Evolutionary conservation across 1,140 invertebrate genomes (phyloP).

Genomic region (Drosophila sechellia): DNA sequence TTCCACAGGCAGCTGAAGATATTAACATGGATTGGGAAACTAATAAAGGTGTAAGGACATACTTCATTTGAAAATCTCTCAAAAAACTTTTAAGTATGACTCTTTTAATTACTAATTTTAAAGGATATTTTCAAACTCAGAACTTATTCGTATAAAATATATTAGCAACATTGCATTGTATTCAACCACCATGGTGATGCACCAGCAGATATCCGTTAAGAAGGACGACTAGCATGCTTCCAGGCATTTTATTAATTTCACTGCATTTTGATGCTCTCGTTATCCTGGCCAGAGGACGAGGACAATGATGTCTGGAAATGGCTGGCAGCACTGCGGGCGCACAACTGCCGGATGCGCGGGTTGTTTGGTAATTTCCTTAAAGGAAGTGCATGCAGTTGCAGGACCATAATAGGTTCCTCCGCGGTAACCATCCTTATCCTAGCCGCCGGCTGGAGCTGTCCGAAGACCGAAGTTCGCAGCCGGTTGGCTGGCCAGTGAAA

Average conservation of each 20-base stretch:
- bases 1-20: neutral
- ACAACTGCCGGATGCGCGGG: slow-evolving; percentile 77
- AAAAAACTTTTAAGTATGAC: neutral
- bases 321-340: slow-evolving; percentile 61
- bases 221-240: slow-evolving; percentile 57
- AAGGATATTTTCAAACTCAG: neutral
- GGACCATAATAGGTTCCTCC: slow-evolving; percentile 25
- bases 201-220: neutral
- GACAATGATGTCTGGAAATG: slow-evolving; percentile 44
- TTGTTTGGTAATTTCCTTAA: slow-evolving; percentile 82
- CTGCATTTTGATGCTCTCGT: slow-evolving; percentile 61
- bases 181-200: neutral
- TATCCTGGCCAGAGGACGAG: slow-evolving; percentile 36
- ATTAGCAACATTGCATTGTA: too few species aligned
- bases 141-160: neutral
- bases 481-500: slow-evolving; percentile 18
- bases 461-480: neutral
- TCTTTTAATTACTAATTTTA: neutral
- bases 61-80: neutral
- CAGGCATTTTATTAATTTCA: slow-evolving; percentile 75
- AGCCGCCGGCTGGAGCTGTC: slow-evolving; percentile 10
- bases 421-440: slow-evolving; percentile 22
- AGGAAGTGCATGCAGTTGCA: slow-evolving; percentile 75
- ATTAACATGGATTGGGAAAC: slow-evolving; percentile 4
- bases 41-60: slow-evolving; percentile 14